phyloP scores from a whole-genome alignment of 1,140 invertebrate species.

The Himalopsyche phryganea region DNA sequence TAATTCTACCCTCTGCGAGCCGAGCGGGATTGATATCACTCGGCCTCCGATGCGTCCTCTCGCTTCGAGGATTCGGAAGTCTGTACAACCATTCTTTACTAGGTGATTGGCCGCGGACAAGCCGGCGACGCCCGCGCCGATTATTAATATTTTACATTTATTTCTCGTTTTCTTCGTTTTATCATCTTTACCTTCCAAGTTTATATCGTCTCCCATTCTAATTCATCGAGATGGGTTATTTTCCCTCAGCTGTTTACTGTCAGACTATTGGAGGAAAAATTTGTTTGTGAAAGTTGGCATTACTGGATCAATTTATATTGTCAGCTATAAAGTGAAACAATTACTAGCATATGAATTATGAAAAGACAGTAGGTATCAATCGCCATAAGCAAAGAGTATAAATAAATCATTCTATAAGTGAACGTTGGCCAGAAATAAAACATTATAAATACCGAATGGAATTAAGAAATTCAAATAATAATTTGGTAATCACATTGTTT shows the following conservation, averaged over 20 bases:
- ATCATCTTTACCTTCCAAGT: conserved; percentile 77
- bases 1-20: conserved; percentile 71
- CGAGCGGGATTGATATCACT: conserved; percentile 71
- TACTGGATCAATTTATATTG: not conserved
- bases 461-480: no score
- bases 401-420: no score
- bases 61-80: conserved; percentile 79
- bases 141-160: conserved; percentile 21
- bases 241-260: conserved; percentile 25
- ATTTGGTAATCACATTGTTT: no score
- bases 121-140: conserved; percentile 84
- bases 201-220: conserved; percentile 22
- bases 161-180: conserved; percentile 55
- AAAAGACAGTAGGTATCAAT: no score
- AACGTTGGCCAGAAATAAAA: no score
- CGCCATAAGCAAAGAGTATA: no score
- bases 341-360: no score
- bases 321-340: no score
- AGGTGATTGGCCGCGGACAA: conserved; percentile 81
- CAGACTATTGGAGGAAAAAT: not conserved
- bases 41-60: conserved; percentile 75
- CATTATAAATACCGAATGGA: no score
- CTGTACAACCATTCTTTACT: conserved; percentile 71
- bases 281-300: not conserved
- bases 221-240: conserved; percentile 24